Evolutionary conservation across 1,140 invertebrate genomes (phyloP).

Genomic region (Amphibalanus amphitrite): DNA sequence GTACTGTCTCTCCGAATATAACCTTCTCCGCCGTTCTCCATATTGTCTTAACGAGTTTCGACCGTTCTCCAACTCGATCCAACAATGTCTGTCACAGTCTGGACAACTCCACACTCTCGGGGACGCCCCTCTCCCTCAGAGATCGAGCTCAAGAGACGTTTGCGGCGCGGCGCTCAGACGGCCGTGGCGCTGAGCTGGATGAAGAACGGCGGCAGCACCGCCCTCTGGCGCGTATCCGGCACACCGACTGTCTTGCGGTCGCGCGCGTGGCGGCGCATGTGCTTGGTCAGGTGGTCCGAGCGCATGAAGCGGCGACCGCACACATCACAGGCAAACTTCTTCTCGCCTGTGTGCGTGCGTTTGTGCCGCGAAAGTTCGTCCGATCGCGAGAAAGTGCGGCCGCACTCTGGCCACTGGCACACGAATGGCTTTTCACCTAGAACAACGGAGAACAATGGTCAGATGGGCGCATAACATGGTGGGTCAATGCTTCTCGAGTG

Average conservation of each 20-base stretch:
- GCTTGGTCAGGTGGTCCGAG: constrained; percentile 78
- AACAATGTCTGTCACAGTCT: no score
- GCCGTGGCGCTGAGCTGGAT: background rate
- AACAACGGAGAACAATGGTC: constrained; percentile 16
- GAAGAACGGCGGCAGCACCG: background rate
- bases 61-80: no score
- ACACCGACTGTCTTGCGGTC: background rate
- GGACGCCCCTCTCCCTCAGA: no score
- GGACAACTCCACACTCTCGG: no score
- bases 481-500: no score
- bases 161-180: background rate
- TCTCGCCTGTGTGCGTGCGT: constrained; percentile 86
- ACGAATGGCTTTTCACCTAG: constrained; percentile 67
- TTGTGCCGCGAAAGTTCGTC: constrained; percentile 89
- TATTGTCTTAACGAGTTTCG: no score
- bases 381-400: constrained; percentile 73
- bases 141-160: no score
- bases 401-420: constrained; percentile 77
- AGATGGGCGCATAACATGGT: no score
- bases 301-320: constrained; percentile 87
- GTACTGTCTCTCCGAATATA: background rate
- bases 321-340: constrained; percentile 73
- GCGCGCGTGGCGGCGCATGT: constrained; percentile 58
- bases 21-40: background rate
- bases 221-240: background rate